phyloP scores from a whole-genome alignment of 2,797 vertebrate genomes.

The Masticophis lateralis region DNA sequence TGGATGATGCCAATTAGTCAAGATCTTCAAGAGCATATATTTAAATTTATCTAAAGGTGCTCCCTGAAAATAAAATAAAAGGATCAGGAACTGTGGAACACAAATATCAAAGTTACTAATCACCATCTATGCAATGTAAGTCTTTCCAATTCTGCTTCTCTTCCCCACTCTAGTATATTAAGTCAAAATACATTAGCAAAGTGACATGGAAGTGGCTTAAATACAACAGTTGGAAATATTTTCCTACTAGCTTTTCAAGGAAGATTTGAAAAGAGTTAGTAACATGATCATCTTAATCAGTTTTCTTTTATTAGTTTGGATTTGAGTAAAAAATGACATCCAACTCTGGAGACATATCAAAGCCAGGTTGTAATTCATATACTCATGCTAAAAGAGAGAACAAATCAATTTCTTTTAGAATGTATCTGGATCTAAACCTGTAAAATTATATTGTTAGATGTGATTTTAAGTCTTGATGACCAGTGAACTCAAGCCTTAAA shows the following conservation, averaged over 20 bases:
- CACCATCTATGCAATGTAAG: not conserved
- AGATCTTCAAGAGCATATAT: not conserved
- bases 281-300: not conserved
- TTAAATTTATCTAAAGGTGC: constrained; percentile 11
- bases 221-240: not conserved
- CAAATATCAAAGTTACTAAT: not conserved
- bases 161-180: not conserved
- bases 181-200: not conserved
- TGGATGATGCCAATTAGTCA: constrained; percentile 10
- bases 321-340: not conserved
- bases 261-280: not conserved
- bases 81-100: constrained; percentile 3
- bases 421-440: not conserved
- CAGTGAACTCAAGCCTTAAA: not conserved
- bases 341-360: not conserved
- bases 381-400: not conserved
- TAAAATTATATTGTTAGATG: not conserved
- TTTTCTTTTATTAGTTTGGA: not conserved
- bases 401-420: not conserved
- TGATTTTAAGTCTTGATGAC: not conserved
- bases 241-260: not conserved
- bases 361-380: not conserved
- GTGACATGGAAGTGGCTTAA: not conserved
- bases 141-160: not conserved
- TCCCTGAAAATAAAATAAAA: not conserved